Percentiles rank a stretch among this genome's conserved stretches.
phyloP scores from a whole-genome alignment of 2,113 vertebrate species.

The Alethe diademata region DNA sequence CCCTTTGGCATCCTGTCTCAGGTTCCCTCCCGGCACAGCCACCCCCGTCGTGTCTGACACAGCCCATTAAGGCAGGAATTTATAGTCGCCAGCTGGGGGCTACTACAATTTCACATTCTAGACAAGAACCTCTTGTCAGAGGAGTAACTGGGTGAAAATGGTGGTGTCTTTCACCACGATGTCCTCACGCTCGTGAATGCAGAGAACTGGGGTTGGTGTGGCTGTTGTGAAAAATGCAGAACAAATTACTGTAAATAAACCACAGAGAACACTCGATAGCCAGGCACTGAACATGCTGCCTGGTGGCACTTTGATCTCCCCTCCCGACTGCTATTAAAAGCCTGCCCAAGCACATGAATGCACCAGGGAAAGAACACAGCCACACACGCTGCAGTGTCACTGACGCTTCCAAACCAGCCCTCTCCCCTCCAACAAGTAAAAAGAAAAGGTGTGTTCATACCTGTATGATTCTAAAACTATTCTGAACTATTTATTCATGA shows the following conservation, averaged over 20 bases:
- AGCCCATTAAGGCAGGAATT: slow-evolving; percentile 28
- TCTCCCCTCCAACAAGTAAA: neutral
- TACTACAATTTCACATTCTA: neutral
- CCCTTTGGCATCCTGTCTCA: neutral
- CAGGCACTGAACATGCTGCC: rapidly evolving
- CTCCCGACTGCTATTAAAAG: neutral
- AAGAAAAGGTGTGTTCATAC: neutral
- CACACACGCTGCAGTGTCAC: rapidly evolving
- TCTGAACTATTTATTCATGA: neutral
- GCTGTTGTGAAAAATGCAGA: neutral
- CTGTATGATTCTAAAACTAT: neutral
- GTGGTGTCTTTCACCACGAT: neutral
- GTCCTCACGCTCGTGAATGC: neutral
- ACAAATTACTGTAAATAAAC: neutral
- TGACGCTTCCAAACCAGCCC: neutral
- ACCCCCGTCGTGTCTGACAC: neutral
- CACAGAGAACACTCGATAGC: neutral
- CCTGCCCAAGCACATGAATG: neutral
- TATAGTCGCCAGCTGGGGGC: slow-evolving; percentile 20
- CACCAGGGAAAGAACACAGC: neutral
- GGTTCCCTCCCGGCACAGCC: neutral
- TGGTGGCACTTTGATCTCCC: neutral
- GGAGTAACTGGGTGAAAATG: neutral
- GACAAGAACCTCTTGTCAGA: neutral
- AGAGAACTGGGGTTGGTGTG: neutral